A percentile compares a stretch with the other conserved stretches of the same genome.
Conservation (phyloP, 2,113 vertebrate genomes). For the Callionymus lyra region DNA sequence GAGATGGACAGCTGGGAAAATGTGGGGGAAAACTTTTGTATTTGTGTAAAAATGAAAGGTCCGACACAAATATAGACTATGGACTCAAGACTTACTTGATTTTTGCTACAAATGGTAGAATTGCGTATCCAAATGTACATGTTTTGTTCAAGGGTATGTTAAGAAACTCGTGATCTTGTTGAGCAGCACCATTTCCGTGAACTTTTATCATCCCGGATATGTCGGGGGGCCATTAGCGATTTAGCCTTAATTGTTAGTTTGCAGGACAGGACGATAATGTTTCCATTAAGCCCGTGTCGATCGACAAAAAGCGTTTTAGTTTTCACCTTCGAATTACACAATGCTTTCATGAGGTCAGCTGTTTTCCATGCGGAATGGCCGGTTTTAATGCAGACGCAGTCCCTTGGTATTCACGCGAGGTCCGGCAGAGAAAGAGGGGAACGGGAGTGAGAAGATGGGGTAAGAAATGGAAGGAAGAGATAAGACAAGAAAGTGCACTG, state of each 20-base stretch:
- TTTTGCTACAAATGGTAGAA: no score
- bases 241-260: slow-evolving; percentile 55
- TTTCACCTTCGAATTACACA: slow-evolving; percentile 65
- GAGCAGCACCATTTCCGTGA: slow-evolving; percentile 6
- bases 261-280: slow-evolving; percentile 39
- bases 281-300: slow-evolving; percentile 61
- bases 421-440: slow-evolving; percentile 18
- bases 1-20: slow-evolving; percentile 25
- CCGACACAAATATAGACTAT: no score
- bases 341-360: slow-evolving; percentile 60
- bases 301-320: slow-evolving; percentile 57
- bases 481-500: slow-evolving; percentile 17
- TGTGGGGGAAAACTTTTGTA: slow-evolving; percentile 46
- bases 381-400: slow-evolving; percentile 50
- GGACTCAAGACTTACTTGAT: slow-evolving; percentile 6
- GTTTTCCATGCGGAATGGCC: slow-evolving; percentile 52
- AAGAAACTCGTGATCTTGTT: slow-evolving; percentile 9
- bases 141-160: slow-evolving; percentile 10
- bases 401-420: slow-evolving; percentile 47
- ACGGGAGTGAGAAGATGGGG: slow-evolving; percentile 10
- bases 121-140: no score
- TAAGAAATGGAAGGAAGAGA: slow-evolving; percentile 21
- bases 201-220: slow-evolving; percentile 9
- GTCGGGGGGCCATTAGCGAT: slow-evolving; percentile 13
- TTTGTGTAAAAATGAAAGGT: slow-evolving; percentile 36